phyloP scores from a whole-genome alignment of 92 coral and sea anemone genomes.

The Pocillopora grandis region DNA sequence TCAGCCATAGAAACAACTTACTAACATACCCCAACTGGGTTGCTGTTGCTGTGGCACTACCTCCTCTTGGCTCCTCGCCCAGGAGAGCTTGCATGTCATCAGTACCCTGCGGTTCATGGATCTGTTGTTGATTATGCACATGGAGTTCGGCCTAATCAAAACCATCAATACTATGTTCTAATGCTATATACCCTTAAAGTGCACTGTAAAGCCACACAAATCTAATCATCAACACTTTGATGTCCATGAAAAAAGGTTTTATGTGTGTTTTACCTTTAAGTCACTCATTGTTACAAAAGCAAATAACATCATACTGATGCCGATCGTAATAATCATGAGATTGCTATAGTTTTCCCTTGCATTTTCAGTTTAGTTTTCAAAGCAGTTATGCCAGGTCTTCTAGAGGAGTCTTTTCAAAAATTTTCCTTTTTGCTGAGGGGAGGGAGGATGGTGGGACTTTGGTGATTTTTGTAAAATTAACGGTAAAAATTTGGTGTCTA shows the following conservation, averaged over 20 bases:
- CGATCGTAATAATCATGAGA: no score
- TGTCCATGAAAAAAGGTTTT: neutral
- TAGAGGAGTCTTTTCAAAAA: no score
- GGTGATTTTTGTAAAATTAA: no score
- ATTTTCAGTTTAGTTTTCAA: no score
- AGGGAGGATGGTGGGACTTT: no score
- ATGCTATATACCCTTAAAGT: slow-evolving; percentile 6
- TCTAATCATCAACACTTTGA: neutral
- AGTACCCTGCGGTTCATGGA: slow-evolving; percentile 80
- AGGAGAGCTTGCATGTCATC: slow-evolving; percentile 85
- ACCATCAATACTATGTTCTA: slow-evolving; percentile 33
- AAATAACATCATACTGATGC: no score
- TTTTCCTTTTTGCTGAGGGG: no score
- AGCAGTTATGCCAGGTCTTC: no score
- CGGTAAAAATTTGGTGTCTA: no score
- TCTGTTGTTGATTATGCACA: slow-evolving; percentile 98
- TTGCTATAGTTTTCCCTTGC: no score
- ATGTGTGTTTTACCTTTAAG: no score
- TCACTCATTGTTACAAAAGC: no score
- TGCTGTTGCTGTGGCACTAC: slow-evolving; percentile 61
- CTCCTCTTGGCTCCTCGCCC: slow-evolving; percentile 80
- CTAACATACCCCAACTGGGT: slow-evolving; percentile 92
- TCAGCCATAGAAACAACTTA: neutral
- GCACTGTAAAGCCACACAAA: neutral
- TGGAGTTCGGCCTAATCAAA: slow-evolving; percentile 96